A percentile compares a stretch with the other conserved stretches of the same genome.
Conservation (phyloP, 2,797 vertebrate genomes). For the Oceanodroma leucorhoa region DNA sequence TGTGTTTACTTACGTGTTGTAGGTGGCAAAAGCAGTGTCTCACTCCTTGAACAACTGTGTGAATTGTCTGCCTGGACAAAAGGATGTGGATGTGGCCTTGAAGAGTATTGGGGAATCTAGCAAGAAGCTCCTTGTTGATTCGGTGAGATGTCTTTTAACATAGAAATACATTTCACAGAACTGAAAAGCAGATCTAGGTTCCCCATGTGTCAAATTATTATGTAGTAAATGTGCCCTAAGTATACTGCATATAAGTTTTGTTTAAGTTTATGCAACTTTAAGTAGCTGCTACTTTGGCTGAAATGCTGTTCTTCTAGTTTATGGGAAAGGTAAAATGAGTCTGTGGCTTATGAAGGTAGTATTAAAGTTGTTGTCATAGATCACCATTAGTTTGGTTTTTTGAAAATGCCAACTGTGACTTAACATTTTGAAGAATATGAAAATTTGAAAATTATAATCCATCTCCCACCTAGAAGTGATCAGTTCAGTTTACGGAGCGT, state of each 20-base stretch:
- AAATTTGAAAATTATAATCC: not conserved
- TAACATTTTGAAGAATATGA: not conserved
- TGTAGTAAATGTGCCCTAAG: not conserved
- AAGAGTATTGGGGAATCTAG: conserved; percentile 97
- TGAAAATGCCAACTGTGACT: not conserved
- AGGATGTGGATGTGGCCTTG: conserved; percentile 96
- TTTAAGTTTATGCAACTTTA: not conserved
- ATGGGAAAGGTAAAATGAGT: not conserved
- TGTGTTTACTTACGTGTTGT: not conserved
- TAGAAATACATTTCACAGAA: not conserved
- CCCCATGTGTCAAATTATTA: not conserved
- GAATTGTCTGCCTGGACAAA: conserved; percentile 97
- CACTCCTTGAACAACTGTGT: conserved; percentile 98
- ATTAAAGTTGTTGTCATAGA: not conserved
- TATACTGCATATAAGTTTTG: not conserved
- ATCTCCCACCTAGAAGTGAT: not conserved
- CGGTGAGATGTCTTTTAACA: conserved; percentile 76
- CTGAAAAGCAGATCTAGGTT: not conserved
- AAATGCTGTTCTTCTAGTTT: not conserved
- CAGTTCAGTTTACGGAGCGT: not conserved
- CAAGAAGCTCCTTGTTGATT: conserved; percentile 96
- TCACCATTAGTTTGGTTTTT: not conserved
- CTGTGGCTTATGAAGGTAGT: not conserved
- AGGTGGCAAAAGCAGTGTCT: conserved; percentile 98
- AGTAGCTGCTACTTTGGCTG: not conserved